Percentiles rank a stretch among this genome's conserved stretches.
Conservation (phyloP, 64 coral and sea anemone genomes). For the Montipora efflorescens region DNA sequence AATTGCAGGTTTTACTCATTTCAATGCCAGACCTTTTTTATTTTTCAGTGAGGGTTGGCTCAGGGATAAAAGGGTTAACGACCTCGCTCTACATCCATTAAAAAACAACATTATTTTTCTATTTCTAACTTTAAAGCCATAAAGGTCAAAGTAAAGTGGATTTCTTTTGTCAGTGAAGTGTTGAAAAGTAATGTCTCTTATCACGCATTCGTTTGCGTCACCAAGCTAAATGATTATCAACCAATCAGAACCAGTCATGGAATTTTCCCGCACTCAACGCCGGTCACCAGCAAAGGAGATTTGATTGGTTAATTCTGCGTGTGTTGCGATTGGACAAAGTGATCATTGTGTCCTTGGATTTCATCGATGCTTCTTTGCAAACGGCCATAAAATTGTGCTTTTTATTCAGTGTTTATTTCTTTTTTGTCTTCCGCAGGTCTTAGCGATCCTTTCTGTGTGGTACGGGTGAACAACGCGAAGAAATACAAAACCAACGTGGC, state of each 20-base stretch:
- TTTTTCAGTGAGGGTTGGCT: too few relatives aligned
- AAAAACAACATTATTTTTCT: too few relatives aligned
- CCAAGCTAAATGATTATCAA: not conserved
- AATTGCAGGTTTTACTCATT: too few relatives aligned
- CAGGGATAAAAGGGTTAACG: too few relatives aligned
- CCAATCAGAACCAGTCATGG: not conserved
- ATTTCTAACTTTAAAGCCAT: too few relatives aligned
- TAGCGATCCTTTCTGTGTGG: constrained; percentile 89
- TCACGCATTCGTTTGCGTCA: too few relatives aligned
- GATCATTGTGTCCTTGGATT: not conserved
- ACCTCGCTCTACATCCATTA: too few relatives aligned
- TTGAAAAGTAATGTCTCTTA: too few relatives aligned
- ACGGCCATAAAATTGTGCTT: not conserved
- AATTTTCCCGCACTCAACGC: not conserved
- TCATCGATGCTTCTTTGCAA: not conserved
- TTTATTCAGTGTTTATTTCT: not conserved
- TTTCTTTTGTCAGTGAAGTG: too few relatives aligned
- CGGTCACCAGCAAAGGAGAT: not conserved
- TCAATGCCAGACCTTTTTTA: too few relatives aligned
- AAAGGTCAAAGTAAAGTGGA: too few relatives aligned
- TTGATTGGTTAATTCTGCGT: not conserved
- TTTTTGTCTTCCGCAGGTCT: constrained; percentile 51
- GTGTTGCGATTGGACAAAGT: not conserved
- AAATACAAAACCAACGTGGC: constrained; percentile 93
- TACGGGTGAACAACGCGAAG: constrained; percentile 84